Conservation (phyloP, 2,113 vertebrate species). For the Varanus salvator region DNA sequence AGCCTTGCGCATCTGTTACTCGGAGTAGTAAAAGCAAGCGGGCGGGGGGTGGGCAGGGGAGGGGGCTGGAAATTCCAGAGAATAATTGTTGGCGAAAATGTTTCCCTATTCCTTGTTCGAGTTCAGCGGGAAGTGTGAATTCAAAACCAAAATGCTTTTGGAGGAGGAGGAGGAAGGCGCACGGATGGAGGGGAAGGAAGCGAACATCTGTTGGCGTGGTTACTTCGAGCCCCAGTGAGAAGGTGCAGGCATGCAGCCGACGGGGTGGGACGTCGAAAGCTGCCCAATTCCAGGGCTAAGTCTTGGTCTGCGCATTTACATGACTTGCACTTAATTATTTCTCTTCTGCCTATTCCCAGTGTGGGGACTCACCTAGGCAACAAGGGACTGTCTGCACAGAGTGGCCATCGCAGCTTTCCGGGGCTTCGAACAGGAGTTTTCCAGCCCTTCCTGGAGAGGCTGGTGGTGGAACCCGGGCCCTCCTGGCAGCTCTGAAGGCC, state of each 20-base stretch:
- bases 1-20: not conserved
- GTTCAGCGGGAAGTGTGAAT: constrained; percentile 17
- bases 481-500: too few relatives aligned
- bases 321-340: too few relatives aligned
- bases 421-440: too few relatives aligned
- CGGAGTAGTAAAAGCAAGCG: constrained; percentile 58
- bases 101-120: constrained; percentile 39
- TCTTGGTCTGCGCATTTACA: too few relatives aligned
- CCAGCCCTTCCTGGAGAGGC: too few relatives aligned
- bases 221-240: not conserved
- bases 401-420: too few relatives aligned
- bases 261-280: too few relatives aligned
- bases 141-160: not conserved
- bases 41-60: not conserved
- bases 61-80: constrained; percentile 30
- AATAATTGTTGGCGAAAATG: constrained; percentile 55
- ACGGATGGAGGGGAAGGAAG: not conserved
- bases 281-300: too few relatives aligned
- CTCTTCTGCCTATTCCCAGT: too few relatives aligned
- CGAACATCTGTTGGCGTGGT: not conserved
- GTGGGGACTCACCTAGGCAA: too few relatives aligned
- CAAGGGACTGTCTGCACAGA: too few relatives aligned
- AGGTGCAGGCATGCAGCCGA: not conserved
- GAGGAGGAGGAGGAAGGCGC: not conserved
- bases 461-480: too few relatives aligned